Conservation (phyloP, 1,140 invertebrate genomes). For the Campoletis sonorensis region DNA sequence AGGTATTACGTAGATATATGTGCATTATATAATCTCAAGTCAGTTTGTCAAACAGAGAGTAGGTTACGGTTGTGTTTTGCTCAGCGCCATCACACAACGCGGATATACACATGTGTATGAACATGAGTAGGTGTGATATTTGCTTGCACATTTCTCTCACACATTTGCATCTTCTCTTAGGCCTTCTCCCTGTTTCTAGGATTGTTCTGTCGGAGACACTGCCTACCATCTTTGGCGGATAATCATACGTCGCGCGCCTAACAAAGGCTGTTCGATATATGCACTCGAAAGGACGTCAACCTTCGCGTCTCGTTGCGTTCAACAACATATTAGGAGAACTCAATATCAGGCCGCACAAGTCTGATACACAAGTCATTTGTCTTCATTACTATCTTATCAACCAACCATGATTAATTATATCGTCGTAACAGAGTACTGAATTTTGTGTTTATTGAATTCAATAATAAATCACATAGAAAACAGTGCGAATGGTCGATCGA, state of each 20-base stretch:
- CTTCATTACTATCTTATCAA: neutral
- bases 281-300: neutral
- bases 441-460: neutral
- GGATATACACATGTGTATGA: neutral
- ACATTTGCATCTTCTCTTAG: neutral
- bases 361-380: neutral
- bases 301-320: slow-evolving; percentile 5
- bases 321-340: neutral
- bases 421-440: neutral
- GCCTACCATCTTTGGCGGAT: slow-evolving; percentile 1
- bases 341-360: neutral
- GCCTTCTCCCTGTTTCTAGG: neutral
- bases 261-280: neutral
- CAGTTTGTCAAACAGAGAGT: slow-evolving; percentile 22
- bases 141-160: neutral
- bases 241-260: neutral
- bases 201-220: slow-evolving; percentile 14
- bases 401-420: neutral
- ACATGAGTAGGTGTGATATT: neutral
- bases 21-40: neutral
- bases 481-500: no score
- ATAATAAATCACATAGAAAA: neutral
- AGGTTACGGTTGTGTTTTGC: neutral
- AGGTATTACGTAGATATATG: neutral
- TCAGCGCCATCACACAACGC: neutral